Percentiles rank a stretch among this genome's conserved stretches.
These are phyloP conservation scores for Falco concolor DNA, from an alignment of 2,797 vertebrate genomes.

Conservation along the genomic window DNA sequence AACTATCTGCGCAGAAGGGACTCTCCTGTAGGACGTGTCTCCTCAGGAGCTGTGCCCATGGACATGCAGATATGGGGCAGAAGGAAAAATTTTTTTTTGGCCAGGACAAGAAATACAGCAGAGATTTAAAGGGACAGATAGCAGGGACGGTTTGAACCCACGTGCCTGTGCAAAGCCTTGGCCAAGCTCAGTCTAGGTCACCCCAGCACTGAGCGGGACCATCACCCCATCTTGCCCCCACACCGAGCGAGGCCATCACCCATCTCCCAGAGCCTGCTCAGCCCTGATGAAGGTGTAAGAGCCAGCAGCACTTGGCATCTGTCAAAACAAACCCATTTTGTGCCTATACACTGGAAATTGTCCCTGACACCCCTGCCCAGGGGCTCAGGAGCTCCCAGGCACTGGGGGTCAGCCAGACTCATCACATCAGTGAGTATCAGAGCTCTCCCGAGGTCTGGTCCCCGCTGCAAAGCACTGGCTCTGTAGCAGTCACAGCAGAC, in stretches of 20 bases:
- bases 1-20: not conserved
- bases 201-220: not conserved
- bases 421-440: fast-evolving
- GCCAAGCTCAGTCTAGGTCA: not conserved
- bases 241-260: not conserved
- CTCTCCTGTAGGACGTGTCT: not conserved
- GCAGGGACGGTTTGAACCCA: not conserved
- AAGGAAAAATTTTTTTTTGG: not conserved
- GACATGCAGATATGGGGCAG: not conserved
- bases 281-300: not conserved
- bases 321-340: not conserved
- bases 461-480: not conserved
- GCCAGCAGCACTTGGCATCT: not conserved
- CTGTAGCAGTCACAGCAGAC: not conserved
- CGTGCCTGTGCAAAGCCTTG: not conserved
- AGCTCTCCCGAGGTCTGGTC: not conserved
- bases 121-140: not conserved
- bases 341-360: not conserved
- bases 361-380: not conserved
- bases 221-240: not conserved
- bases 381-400: not conserved
- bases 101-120: not conserved
- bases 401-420: not conserved
- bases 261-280: not conserved
- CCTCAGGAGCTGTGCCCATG: fast-evolving